Evolutionary conservation across 2,113 vertebrate species (phyloP).

Genomic region (Hyaena hyaena): DNA sequence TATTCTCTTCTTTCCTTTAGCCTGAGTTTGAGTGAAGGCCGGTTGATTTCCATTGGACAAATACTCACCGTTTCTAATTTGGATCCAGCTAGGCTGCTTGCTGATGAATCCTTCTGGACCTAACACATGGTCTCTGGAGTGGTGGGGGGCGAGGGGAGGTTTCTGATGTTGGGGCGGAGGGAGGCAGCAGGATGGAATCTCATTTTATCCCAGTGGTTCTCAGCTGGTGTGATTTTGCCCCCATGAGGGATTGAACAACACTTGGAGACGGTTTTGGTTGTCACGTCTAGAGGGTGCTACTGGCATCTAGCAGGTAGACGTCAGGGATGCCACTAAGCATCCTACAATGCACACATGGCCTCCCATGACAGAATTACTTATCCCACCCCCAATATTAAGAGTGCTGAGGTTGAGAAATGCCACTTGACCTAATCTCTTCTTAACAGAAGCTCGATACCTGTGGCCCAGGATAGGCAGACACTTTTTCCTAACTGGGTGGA

Average conservation of each 20-base stretch:
- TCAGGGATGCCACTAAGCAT: background rate
- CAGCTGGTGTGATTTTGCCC: background rate
- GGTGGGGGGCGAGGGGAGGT: background rate
- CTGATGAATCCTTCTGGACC: background rate
- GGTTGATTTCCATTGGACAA: background rate
- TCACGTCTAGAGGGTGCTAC: background rate
- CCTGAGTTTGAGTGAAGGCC: background rate
- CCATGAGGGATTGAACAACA: background rate
- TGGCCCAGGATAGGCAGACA: background rate
- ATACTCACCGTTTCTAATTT: background rate
- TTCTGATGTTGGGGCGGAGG: background rate
- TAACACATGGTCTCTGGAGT: background rate
- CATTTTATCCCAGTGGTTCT: background rate
- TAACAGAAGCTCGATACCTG: background rate
- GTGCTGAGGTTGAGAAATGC: background rate
- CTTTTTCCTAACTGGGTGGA: constrained; percentile 15
- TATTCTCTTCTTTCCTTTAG: background rate
- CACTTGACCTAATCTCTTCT: background rate
- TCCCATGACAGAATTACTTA: background rate
- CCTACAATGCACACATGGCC: too few species aligned
- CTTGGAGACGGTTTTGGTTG: background rate
- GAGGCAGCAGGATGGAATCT: background rate
- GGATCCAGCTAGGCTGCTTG: background rate
- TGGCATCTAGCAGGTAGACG: background rate
- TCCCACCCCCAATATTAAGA: background rate